Conservation (phyloP, 2,888 invertebrate genomes). For the Papilio elwesi region DNA sequence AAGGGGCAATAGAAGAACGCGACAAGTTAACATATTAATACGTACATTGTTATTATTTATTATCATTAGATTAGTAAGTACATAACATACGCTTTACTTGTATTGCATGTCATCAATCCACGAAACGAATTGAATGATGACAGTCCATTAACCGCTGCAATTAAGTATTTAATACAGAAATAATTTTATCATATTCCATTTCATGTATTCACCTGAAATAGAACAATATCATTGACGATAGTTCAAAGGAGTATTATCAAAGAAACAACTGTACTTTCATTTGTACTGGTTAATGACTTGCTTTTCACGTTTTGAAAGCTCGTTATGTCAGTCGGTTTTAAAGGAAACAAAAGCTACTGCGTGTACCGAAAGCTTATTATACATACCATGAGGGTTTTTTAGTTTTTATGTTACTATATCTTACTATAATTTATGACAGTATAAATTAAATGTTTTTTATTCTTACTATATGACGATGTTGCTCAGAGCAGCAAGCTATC, state of each 20-base stretch:
- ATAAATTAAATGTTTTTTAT: background rate
- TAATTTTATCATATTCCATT: background rate
- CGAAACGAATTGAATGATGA: background rate
- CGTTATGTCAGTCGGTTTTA: slow-evolving; percentile 2
- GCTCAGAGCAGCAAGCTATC: no score
- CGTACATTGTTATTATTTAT: no score
- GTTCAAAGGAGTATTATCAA: background rate
- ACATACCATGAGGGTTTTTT: background rate
- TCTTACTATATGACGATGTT: no score
- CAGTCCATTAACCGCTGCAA: background rate
- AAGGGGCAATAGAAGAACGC: no score
- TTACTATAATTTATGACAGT: background rate
- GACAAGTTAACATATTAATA: no score
- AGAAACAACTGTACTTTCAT: background rate
- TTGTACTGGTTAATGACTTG: slow-evolving; percentile 16
- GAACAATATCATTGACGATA: slow-evolving; percentile 5
- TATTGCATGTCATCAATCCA: no score
- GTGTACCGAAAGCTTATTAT: background rate
- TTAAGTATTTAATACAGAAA: background rate
- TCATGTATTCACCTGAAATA: background rate
- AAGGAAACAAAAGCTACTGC: slow-evolving; percentile 4
- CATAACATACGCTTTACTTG: no score
- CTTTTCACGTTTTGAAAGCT: slow-evolving; percentile 16
- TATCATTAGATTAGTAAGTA: no score
- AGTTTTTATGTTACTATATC: background rate